Percentiles rank a stretch among this genome's conserved stretches.
phyloP scores from a whole-genome alignment of 2,113 vertebrate species.

The Varanus komodoensis region DNA sequence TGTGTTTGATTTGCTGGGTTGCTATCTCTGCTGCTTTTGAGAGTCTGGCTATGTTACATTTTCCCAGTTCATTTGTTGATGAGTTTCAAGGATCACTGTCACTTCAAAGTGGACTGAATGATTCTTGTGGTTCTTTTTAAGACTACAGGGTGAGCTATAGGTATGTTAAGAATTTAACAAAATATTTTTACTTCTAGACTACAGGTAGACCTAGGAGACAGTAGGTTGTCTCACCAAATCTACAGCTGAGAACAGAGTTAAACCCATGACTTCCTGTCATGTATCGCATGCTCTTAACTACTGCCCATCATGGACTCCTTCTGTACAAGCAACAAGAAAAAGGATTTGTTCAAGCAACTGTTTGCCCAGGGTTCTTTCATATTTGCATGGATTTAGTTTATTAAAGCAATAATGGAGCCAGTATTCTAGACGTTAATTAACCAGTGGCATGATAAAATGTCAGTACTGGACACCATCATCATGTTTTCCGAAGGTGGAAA shows the following conservation, averaged over 20 bases:
- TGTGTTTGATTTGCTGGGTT: too few relatives aligned
- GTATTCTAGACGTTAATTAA: conserved; percentile 33
- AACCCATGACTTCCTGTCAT: not conserved
- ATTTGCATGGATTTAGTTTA: conserved; percentile 15
- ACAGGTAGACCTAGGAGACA: not conserved
- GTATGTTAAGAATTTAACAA: not conserved
- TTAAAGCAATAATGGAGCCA: not conserved
- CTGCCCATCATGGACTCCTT: not conserved
- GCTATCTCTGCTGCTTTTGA: too few relatives aligned
- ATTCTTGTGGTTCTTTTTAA: too few relatives aligned
- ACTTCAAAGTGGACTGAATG: too few relatives aligned
- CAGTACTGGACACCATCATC: conserved; percentile 37
- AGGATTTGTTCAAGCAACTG: not conserved
- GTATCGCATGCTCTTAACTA: not conserved
- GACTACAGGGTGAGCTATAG: not conserved
- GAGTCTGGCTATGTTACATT: too few relatives aligned
- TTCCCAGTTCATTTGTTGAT: too few relatives aligned
- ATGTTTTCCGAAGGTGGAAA: conserved; percentile 43
- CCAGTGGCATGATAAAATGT: conserved; percentile 44
- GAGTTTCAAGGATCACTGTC: too few relatives aligned
- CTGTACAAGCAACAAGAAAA: not conserved
- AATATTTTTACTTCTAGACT: not conserved
- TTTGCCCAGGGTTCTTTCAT: not conserved
- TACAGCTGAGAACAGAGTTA: not conserved
- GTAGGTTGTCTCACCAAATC: not conserved